A percentile compares a stretch with the other conserved stretches of the same genome.
Evolutionary conservation across 2,888 invertebrate species (phyloP).

Genomic region (Buathra laborator): DNA sequence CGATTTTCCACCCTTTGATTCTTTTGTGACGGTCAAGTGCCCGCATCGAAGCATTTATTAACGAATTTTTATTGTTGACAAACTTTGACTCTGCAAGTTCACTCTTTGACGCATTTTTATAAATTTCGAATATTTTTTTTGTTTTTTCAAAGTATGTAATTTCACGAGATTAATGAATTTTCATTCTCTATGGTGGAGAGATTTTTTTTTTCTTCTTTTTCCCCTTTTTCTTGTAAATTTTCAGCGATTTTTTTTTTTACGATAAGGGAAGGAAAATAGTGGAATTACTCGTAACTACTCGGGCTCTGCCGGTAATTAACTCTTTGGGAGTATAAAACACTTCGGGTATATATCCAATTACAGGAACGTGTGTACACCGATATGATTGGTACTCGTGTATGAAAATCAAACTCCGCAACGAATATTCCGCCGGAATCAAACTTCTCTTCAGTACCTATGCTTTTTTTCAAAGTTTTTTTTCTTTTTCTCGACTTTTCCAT

Average conservation of each 20-base stretch:
- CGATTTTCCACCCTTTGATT: conserved; percentile 53
- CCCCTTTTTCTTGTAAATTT: neutral
- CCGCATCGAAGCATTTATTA: conserved; percentile 52
- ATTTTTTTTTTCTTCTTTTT: neutral
- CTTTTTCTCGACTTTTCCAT: neutral
- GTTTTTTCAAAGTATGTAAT: neutral
- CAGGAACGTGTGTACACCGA: neutral
- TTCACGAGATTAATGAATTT: neutral
- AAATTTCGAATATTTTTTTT: neutral
- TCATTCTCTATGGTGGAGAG: neutral
- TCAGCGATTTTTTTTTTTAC: neutral
- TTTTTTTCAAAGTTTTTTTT: neutral
- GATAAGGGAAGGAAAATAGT: neutral
- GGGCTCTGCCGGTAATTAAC: neutral
- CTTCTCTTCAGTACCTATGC: neutral
- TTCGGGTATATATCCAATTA: neutral
- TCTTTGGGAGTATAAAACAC: neutral
- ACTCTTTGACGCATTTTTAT: neutral
- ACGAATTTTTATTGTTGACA: conserved; percentile 2
- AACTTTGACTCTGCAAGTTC: conserved; percentile 3
- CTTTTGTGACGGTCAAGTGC: conserved; percentile 35
- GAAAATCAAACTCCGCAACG: conserved; percentile 2
- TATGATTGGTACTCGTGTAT: neutral
- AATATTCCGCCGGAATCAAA: neutral
- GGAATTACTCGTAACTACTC: neutral